A percentile compares a stretch with the other conserved stretches of the same genome.
These are phyloP conservation scores for Drosophila testacea DNA, from an alignment of 2,888 invertebrate species.

Conservation along the genomic window DNA sequence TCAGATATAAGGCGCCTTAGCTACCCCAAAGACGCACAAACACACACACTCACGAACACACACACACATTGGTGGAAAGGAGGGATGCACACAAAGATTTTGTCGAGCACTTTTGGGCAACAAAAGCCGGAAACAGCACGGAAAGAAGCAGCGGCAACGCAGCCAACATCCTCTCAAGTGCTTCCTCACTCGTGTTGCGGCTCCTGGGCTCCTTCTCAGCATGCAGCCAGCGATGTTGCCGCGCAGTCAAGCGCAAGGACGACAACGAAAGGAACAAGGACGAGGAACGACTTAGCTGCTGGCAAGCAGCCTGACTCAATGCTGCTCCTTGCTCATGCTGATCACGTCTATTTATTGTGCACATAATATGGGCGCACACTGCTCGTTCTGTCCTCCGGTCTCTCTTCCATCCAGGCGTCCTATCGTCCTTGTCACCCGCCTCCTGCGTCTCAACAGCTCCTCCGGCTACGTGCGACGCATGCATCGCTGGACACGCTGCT, in stretches of 20 bases:
- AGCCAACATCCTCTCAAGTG: constrained; percentile 79
- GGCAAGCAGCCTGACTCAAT: constrained; percentile 42
- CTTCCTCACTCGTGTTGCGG: constrained; percentile 58
- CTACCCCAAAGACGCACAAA: constrained; percentile 32
- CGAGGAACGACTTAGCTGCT: constrained; percentile 50
- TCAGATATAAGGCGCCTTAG: constrained; percentile 60
- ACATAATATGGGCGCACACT: constrained; percentile 83
- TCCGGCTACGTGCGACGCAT: constrained; percentile 77
- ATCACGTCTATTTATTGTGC: constrained; percentile 85
- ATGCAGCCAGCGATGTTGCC: constrained; percentile 68
- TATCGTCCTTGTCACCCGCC: constrained; percentile 18
- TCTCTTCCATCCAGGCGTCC: constrained; percentile 8
- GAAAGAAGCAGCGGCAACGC: constrained; percentile 50
- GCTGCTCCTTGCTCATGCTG: constrained; percentile 80
- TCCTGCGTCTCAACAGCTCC: constrained; percentile 58
- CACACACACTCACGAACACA: not conserved
- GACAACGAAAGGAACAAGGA: constrained; percentile 23
- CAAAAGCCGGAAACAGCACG: constrained; percentile 76
- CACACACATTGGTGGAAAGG: constrained; percentile 1
- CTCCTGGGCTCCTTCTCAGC: constrained; percentile 60
- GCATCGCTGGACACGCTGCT: constrained; percentile 77
- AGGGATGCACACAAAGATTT: constrained; percentile 67
- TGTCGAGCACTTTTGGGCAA: constrained; percentile 77
- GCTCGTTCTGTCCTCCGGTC: constrained; percentile 28
- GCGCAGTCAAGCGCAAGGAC: constrained; percentile 75